phyloP scores from a whole-genome alignment of 1,140 invertebrate species.

The Zaprionus ornatus region DNA sequence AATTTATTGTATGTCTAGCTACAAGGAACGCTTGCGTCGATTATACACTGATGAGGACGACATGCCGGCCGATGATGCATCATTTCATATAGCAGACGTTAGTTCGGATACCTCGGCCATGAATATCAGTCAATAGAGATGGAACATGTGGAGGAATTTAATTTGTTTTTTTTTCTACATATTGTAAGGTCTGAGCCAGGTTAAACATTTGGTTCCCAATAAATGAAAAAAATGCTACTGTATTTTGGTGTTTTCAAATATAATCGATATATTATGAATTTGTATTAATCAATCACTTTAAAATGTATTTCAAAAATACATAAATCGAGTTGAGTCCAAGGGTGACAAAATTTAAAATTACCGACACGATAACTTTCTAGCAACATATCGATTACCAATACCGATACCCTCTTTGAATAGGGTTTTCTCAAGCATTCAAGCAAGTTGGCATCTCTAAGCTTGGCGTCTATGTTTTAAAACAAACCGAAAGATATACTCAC shows the following conservation, averaged over 20 bases:
- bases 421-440: not conserved
- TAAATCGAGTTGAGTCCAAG: no score
- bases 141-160: not conserved
- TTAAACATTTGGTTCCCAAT: not conserved
- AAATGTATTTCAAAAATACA: no score
- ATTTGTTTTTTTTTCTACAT: no score
- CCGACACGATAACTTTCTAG: not conserved
- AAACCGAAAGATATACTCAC: not conserved
- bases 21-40: constrained; percentile 87
- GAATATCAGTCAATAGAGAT: constrained; percentile 72
- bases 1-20: constrained; percentile 18
- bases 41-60: constrained; percentile 86
- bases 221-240: not conserved
- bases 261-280: no score
- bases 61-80: constrained; percentile 63
- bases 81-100: constrained; percentile 77
- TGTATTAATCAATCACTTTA: no score
- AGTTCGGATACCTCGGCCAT: constrained; percentile 76
- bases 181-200: not conserved
- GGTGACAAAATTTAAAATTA: not conserved
- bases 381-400: not conserved
- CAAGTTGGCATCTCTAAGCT: constrained; percentile 19
- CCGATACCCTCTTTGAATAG: not conserved
- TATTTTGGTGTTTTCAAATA: not conserved
- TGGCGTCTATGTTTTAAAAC: constrained; percentile 43